A percentile compares a stretch with the other conserved stretches of the same genome.
Evolutionary conservation across 2,797 vertebrate genomes (phyloP).

Genomic region (Cercopithecus mitis): DNA sequence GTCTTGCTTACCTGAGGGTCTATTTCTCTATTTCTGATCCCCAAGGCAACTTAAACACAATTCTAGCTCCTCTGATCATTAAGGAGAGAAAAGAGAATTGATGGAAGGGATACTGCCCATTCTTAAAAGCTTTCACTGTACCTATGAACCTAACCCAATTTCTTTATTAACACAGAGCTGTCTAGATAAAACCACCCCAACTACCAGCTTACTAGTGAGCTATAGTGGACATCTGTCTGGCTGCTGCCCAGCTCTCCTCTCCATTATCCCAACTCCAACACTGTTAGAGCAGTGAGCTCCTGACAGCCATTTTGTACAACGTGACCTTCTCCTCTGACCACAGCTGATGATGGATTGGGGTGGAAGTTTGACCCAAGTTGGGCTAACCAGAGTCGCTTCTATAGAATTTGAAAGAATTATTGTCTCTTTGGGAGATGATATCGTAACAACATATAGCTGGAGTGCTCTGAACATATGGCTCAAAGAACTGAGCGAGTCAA

Average conservation of each 20-base stretch:
- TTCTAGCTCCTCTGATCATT: neutral
- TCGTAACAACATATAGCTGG: neutral
- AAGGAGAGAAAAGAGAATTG: neutral
- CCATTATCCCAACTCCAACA: neutral
- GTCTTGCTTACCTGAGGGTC: neutral
- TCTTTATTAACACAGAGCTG: neutral
- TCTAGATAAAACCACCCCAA: rapidly evolving
- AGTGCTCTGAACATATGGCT: neutral
- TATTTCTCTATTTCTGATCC: neutral
- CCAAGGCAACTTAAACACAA: neutral
- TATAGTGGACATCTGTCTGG: rapidly evolving
- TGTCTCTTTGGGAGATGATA: neutral
- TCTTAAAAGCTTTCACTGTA: too few relatives aligned
- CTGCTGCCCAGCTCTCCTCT: neutral
- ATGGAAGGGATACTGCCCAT: neutral
- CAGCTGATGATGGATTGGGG: neutral
- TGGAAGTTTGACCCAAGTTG: neutral
- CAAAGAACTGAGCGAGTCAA: neutral
- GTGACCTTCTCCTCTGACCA: neutral
- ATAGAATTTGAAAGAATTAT: neutral
- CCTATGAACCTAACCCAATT: rapidly evolving
- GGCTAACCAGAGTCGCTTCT: neutral
- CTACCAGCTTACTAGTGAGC: rapidly evolving
- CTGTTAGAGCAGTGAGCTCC: neutral
- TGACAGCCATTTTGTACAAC: rapidly evolving